Conservation (phyloP, 2,113 vertebrate genomes). For the Barbus barbus region DNA sequence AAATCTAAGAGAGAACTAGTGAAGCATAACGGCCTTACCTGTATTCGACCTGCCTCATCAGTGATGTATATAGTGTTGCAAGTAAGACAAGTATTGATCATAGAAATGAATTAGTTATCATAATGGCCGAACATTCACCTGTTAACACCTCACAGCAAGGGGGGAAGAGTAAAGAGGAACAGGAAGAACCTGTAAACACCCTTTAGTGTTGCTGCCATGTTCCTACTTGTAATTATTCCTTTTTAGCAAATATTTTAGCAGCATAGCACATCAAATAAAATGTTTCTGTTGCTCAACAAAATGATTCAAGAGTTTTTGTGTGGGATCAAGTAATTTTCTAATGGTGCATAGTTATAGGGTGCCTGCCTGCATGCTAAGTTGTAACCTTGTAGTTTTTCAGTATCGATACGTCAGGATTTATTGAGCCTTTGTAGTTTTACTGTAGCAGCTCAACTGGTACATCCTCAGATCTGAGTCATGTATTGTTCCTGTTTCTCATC, state of each 20-base stretch:
- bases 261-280: not conserved
- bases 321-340: not conserved
- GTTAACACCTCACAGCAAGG: not conserved
- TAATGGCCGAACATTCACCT: not conserved
- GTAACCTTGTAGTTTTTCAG: too few species aligned
- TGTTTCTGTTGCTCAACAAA: not conserved
- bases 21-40: not conserved
- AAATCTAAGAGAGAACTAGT: not conserved
- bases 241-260: not conserved
- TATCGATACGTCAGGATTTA: too few species aligned
- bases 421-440: not conserved
- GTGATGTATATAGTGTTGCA: not conserved
- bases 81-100: not conserved
- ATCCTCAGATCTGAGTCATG: not conserved
- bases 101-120: not conserved
- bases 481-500: not conserved
- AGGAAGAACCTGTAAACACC: slow-evolving; percentile 6
- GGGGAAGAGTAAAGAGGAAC: not conserved
- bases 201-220: not conserved
- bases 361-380: too few species aligned
- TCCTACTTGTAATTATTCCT: not conserved
- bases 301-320: not conserved
- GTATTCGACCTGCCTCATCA: not conserved
- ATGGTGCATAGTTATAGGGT: not conserved
- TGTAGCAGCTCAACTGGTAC: not conserved